Percentiles rank a stretch among this genome's conserved stretches.
Conservation (phyloP, 2,888 invertebrate species). For the Saturnia japonica region DNA sequence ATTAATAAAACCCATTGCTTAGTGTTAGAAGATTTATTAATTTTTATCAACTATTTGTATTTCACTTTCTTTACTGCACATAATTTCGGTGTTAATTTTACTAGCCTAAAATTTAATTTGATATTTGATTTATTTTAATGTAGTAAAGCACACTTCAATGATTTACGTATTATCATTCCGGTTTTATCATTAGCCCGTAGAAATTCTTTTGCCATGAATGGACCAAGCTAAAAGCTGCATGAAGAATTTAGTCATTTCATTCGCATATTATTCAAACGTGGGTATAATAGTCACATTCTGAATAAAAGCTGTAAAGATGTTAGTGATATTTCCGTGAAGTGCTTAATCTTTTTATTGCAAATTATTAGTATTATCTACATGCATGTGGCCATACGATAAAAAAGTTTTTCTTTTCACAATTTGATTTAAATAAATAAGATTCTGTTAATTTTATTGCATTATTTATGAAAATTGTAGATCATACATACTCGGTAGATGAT, state of each 20-base stretch:
- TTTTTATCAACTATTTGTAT: slow-evolving; percentile 49
- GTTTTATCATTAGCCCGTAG: slow-evolving; percentile 71
- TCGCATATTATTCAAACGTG: slow-evolving; percentile 40
- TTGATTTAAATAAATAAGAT: slow-evolving; percentile 10
- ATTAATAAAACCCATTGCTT: slow-evolving; percentile 67
- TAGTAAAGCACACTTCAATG: slow-evolving; percentile 59
- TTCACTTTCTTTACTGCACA: slow-evolving; percentile 75
- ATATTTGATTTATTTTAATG: slow-evolving; percentile 51
- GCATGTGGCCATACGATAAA: slow-evolving; percentile 57
- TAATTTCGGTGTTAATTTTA: slow-evolving; percentile 70
- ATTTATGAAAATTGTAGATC: not conserved
- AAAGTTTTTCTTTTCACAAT: slow-evolving; percentile 35
- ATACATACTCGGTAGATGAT: slow-evolving; percentile 4
- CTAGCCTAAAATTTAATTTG: slow-evolving; percentile 51
- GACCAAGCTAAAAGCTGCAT: slow-evolving; percentile 70
- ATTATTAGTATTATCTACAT: slow-evolving; percentile 33
- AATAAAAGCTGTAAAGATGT: slow-evolving; percentile 16
- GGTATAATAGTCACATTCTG: not conserved
- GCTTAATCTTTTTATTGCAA: slow-evolving; percentile 30
- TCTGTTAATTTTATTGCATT: slow-evolving; percentile 2
- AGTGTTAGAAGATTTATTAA: slow-evolving; percentile 64
- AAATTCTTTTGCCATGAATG: slow-evolving; percentile 62
- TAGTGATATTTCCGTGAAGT: slow-evolving; percentile 31
- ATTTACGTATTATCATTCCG: slow-evolving; percentile 55
- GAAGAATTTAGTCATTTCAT: slow-evolving; percentile 50